A percentile compares a stretch with the other conserved stretches of the same genome.
phyloP scores from a whole-genome alignment of 2,888 invertebrate genomes.

The Agonopterix heracliana region DNA sequence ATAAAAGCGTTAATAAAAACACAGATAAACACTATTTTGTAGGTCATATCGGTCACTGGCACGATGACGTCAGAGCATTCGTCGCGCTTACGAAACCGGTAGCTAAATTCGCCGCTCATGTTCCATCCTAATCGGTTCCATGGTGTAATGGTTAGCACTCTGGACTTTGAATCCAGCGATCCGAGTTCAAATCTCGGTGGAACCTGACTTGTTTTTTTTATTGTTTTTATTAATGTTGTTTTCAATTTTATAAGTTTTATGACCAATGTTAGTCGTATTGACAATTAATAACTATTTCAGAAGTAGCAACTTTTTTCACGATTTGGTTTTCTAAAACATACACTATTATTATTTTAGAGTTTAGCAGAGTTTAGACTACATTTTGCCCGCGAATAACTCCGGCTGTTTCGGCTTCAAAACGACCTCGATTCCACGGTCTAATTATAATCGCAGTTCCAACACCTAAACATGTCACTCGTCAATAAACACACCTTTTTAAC shows the following conservation, averaged over 20 bases:
- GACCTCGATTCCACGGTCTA: neutral
- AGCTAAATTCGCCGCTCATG: constrained; percentile 9
- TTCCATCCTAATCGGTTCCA: constrained; percentile 51
- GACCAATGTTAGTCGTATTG: neutral
- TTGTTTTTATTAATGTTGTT: neutral
- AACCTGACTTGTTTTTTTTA: constrained; percentile 61
- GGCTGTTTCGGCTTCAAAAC: no score
- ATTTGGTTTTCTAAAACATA: neutral
- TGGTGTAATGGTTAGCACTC: constrained; percentile 80
- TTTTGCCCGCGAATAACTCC: no score
- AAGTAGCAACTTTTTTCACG: neutral
- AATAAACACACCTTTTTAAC: constrained; percentile 19
- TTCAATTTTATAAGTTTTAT: neutral
- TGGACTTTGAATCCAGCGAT: constrained; percentile 86
- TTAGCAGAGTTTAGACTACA: neutral
- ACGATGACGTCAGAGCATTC: no score
- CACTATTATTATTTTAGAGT: neutral
- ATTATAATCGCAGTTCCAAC: neutral
- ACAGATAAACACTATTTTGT: no score
- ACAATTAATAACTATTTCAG: neutral
- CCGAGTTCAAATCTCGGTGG: constrained; percentile 90
- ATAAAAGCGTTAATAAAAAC: no score
- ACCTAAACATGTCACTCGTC: constrained; percentile 7
- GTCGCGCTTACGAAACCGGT: neutral
- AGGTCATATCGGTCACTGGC: no score